Base-by-base conservation (phyloP, 2,113 vertebrate genomes). In the Strix uralensis region DNA sequence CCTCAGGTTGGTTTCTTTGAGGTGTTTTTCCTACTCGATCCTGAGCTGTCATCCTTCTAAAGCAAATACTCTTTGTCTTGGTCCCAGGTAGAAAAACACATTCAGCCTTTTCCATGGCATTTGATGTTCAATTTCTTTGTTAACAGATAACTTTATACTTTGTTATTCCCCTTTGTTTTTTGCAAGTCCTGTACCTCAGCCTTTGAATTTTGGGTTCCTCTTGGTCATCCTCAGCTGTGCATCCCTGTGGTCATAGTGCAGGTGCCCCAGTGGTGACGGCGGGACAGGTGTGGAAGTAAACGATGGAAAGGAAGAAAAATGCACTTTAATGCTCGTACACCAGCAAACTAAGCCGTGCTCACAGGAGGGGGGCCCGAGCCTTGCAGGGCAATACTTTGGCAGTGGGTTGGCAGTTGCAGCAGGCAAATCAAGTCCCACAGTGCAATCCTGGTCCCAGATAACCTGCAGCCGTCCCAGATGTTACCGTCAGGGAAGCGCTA, bases 381-480 rank as follows among this genome's bases (percentile, higher is more conserved):
- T 42, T 17, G 42, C 69, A 20, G 26, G 62, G 20, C 34, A 17
- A 19, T 11, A 12, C 38, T 19, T 5, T 18, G 51, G 36, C 46
- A 13, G n/a, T 7, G 34, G 57, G 20, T 23, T 51, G 16, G 54
- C 34, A 5, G 38, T 5, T 21, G 80, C 36, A 52, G 58, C 3
- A 5, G 15, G 5, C 38, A 54, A 15, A 61, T 17, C 17, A 0
- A 17, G 11, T 9, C 19, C 22, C 38, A 29, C 44, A 15, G 44
- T 22, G 1, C 4, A 1, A 5, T 18, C 21, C 67, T 29, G 32
- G 30, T 21, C 67, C 62, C 69, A 44, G 2, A 15, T 4, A 10
- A n/a, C 4, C 46, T 25, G 2, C 26, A 32, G 0, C 5, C 17
- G 26, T 5, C 62, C 62, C 62, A 9, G 15, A 1, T 1, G 16